Base-by-base conservation (phyloP, 2,113 vertebrate genomes). In the Micromys minutus region DNA sequence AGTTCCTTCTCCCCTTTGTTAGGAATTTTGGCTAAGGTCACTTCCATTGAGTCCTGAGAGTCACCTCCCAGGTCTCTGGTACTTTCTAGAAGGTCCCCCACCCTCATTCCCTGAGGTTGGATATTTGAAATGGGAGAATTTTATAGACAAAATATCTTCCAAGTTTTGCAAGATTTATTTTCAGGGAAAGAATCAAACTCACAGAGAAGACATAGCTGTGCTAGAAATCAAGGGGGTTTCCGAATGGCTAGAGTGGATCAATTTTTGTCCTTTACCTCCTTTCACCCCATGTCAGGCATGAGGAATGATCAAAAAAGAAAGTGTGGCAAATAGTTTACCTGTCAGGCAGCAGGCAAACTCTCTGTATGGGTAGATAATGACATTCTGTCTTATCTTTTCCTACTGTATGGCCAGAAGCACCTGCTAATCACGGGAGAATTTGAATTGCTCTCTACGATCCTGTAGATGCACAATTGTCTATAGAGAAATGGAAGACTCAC, bases 401-500 rank as follows among this genome's bases (percentile, higher is more conserved):
- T 92, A 47, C 24, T 89, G 52, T 65, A 2, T 95, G 91, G n/a
- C 69, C 86, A 95, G 93, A 83, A 83, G 42, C 75, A 45, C 57
- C 29, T 94, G 11, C 3, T 34, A 91, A 39, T 13, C 47, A 87
- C 7, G 5, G 24, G 26, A 93, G 50, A 95, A 84, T 72, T 22
- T 76, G 29, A 96, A 67, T n/a, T 96, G 34, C 63, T 87, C 63
- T 77, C 63, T 75, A 63, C 22, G 57, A 74, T 65, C 26, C 65
- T 93, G 15, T 67, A 93, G 84, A 87, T 52, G 45, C 39, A 90
- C 26, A 88, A 84, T 65, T 93, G 57, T 90, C 79, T 94, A 34
- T 67, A 96, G 90, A 93, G 63, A 92, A 92, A 91, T 88, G 47
- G 84, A 94, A 93, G 71, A 86, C 87, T 97, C 90, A 85, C 65